Evolutionary conservation across 2,113 vertebrate genomes (phyloP), one percentile per base, ranked within the genome.

Genomic region (Gnathonemus longibarbis): DNA sequence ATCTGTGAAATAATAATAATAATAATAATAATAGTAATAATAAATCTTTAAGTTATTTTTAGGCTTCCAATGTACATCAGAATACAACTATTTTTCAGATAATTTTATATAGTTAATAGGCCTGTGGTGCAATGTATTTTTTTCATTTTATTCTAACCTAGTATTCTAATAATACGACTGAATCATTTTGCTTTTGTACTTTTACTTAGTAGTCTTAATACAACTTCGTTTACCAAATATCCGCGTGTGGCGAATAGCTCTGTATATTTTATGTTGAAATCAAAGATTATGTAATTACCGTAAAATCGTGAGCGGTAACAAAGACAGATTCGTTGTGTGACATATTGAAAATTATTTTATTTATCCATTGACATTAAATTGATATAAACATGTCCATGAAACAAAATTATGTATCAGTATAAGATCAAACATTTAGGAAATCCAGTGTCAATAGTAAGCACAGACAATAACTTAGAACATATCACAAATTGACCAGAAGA

Each of bases 401-500:
- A 96, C 96, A 95, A 97, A 97, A 95, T 96, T 94, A 95, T 96
- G 95, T 94, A 93, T 96, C 95, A 95, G 93, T 97, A 96, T 95
- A 95, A 95, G 96, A 94, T 97, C 96, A 96, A 97, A 98, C 97
- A 97, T 97, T 95, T 97, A 97, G 97, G 97, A 97, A 98, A 98
- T 95, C 95, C 95, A 94, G 94, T 96, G 95, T 95, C 96, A 96
- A 97, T 97, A 96, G 97, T 97, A 97, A 98, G 96, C 97, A 98
- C 97, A 98, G 97, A 98, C 97, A 95, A 94, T 95, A 97, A 96
- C 95, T 97, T 97, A 96, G 96, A 97, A 97, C 97, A 95, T 93
- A 97, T 97, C 97, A 98, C 97, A 97, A 98, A 97, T 95, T 95
- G 97, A 98, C 97, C 97, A 97, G 97, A 97, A 97, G 97, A 95